Evolutionary conservation across 1,140 invertebrate genomes (phyloP), one percentile per base, ranked within the genome.

Genomic region (Calliopsis andreniformis): DNA sequence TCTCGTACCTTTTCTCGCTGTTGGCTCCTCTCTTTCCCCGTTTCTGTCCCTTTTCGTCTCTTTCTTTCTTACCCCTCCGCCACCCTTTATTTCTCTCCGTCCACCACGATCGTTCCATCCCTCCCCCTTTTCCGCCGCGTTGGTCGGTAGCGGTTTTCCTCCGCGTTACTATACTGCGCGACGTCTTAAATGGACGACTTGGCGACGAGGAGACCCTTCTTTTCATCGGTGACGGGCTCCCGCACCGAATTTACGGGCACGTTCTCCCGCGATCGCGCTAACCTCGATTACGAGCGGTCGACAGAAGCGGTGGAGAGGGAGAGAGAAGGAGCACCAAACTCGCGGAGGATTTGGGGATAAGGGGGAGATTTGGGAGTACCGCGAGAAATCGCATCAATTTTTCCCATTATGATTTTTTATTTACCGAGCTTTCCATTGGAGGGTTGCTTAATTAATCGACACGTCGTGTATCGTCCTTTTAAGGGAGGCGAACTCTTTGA

Each of bases 121-220:
- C 35, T 39, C 35, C 45, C 0, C 49, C 49, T 68, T 66, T 80
- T 80, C 64, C 62, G 71, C 47, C 71, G 81, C 87, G 70, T 76
- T 83, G 75, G 72, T 78, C 86, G 78, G 83, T 39, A 25, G 39
- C 42, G 61, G 23, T 47, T 66, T 66, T 76, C 47, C 49, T 68
- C 62, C 10, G 55, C 35, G 47, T 39, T 77, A 42, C 66, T 63
- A 81, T 71, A 70, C 56, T 23, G 61, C 58, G 23, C 79, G 28
- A 49, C 62, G 56, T 82, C 76, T 83, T 76, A 87, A 89, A 87
- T 88, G 86, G 80, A 89, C 83, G 85, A 87, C 79, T 88, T 89
- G 87, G 87, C 87, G 79, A 80, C 73, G 78, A 83, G 67, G 42
- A 82, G 63, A 81, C 51, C 53, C 67, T 49, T 67, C 66, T 75